Conservation (phyloP, 2,113 vertebrate genomes). For the Corythornis cristatus region DNA sequence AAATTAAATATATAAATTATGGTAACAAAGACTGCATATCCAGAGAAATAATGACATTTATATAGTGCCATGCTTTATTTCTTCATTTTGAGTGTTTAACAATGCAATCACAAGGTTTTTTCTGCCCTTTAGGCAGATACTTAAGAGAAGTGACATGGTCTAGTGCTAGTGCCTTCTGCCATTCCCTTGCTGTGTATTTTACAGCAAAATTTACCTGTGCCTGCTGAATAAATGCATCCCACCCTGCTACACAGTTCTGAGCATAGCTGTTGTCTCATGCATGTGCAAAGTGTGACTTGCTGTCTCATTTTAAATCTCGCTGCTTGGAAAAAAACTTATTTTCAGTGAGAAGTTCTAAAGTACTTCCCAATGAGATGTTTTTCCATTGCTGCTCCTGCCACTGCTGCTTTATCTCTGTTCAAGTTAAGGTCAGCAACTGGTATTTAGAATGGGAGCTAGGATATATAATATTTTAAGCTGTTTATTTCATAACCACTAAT, state of each 20-base stretch:
- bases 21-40: background rate
- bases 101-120: background rate
- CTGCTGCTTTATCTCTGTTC: background rate
- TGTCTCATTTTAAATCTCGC: background rate
- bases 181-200: background rate
- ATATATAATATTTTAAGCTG: background rate
- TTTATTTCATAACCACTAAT: background rate
- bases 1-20: background rate
- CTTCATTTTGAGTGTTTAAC: slow-evolving; percentile 58
- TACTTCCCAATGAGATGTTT: background rate
- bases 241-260: background rate
- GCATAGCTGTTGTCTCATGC: background rate
- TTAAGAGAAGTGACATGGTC: background rate
- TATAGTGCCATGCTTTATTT: background rate
- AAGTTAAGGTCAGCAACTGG: background rate
- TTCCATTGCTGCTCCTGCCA: background rate
- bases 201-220: background rate
- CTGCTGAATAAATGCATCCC: background rate
- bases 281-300: slow-evolving; percentile 28
- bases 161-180: background rate
- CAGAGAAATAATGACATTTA: background rate
- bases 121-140: background rate
- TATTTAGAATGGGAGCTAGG: background rate
- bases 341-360: background rate
- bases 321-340: background rate